Evolutionary conservation across 2,113 vertebrate genomes (phyloP).

Genomic region (Gracilinanus agilis): DNA sequence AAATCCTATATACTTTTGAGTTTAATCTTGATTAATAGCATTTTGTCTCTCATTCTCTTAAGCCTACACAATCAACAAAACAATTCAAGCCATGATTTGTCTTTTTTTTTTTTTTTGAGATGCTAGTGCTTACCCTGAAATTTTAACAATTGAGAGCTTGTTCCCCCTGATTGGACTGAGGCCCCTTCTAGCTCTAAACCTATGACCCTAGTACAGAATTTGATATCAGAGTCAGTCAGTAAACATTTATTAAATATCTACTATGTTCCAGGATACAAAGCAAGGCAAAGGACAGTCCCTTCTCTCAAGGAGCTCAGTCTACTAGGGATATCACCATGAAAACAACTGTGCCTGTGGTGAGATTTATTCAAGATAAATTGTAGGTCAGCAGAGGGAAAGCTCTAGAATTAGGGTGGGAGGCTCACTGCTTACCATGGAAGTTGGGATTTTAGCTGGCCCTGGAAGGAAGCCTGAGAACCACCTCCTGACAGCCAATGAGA

Average conservation of each 20-base stretch:
- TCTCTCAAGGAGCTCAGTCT: not conserved
- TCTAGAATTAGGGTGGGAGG: not conserved
- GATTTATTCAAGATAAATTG: not conserved
- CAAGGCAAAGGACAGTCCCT: not conserved
- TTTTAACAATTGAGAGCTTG: not conserved
- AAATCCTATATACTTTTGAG: not conserved
- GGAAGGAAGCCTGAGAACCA: not conserved
- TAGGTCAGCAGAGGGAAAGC: not conserved
- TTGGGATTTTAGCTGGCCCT: not conserved
- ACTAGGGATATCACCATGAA: no score
- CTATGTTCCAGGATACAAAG: not conserved
- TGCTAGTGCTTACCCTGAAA: not conserved
- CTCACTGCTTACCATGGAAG: not conserved
- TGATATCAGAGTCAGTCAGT: not conserved
- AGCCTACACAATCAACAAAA: not conserved
- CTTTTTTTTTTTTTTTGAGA: no score
- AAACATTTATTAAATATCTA: not conserved
- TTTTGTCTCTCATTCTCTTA: not conserved
- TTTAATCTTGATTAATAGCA: not conserved
- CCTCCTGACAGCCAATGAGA: no score
- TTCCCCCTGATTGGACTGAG: not conserved
- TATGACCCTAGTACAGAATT: not conserved
- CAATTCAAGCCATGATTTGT: not conserved
- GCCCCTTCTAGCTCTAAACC: not conserved
- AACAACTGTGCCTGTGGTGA: not conserved